Conservation (phyloP, 64 coral and sea anemone genomes). For the Cladopsammia gracilis region DNA sequence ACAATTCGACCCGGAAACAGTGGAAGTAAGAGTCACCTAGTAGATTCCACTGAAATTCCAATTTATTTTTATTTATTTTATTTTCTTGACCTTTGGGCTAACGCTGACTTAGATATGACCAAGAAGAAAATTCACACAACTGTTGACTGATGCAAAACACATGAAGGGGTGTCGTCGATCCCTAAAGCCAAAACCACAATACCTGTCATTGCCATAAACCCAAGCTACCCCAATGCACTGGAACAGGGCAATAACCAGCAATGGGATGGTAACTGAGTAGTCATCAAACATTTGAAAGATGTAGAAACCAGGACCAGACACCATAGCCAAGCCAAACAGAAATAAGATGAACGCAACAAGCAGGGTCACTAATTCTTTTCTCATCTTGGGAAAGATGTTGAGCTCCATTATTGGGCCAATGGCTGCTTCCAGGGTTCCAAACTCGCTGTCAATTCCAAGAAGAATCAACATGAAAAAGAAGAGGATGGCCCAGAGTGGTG, state of each 20-base stretch:
- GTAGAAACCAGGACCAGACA: conserved; percentile 88
- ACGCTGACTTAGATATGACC: no score
- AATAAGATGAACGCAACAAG: conserved; percentile 74
- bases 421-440: conserved; percentile 94
- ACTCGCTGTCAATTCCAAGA: conserved; percentile 94
- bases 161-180: no score
- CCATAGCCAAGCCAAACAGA: conserved; percentile 85
- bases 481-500: conserved; percentile 94
- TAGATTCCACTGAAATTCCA: no score
- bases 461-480: conserved; percentile 96
- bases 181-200: neutral
- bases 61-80: no score
- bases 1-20: no score
- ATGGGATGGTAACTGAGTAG: conserved; percentile 92
- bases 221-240: conserved; percentile 96
- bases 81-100: no score
- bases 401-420: conserved; percentile 96
- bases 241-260: conserved; percentile 93
- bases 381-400: conserved; percentile 86
- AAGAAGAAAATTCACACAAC: no score
- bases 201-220: conserved; percentile 97
- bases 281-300: conserved; percentile 97
- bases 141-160: no score
- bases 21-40: no score
- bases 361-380: conserved; percentile 82